Conservation (phyloP, 2,888 invertebrate genomes). For the Drosophila aldrichi region DNA sequence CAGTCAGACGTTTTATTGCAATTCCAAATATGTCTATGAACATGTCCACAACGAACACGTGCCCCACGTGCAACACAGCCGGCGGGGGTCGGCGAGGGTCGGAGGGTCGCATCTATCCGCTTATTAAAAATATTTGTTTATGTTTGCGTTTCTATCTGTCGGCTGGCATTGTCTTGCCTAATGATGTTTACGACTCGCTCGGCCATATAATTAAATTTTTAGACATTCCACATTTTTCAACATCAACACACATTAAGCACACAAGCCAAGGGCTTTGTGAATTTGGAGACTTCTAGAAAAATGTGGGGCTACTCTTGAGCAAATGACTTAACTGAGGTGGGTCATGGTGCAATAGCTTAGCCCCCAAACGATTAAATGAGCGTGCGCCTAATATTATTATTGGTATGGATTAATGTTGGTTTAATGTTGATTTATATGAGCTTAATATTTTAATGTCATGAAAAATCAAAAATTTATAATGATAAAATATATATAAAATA, state of each 20-base stretch:
- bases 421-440: too few relatives aligned
- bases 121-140: conserved; percentile 77
- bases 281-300: background rate
- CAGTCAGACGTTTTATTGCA: conserved; percentile 79
- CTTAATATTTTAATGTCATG: too few relatives aligned
- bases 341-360: background rate
- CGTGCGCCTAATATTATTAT: background rate
- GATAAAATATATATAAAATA: too few relatives aligned
- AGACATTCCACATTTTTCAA: conserved; percentile 43
- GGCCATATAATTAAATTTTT: conserved; percentile 70
- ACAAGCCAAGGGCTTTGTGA: conserved; percentile 20
- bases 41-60: conserved; percentile 61
- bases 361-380: too few relatives aligned
- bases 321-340: background rate
- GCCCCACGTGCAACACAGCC: conserved; percentile 24
- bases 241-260: conserved; percentile 38
- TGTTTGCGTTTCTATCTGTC: conserved; percentile 24
- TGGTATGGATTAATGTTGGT: background rate
- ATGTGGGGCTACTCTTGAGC: background rate
- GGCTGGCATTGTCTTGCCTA: conserved; percentile 55
- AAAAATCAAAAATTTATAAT: too few relatives aligned
- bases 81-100: background rate
- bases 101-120: conserved; percentile 30
- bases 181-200: conserved; percentile 64
- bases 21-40: conserved; percentile 59